These are phyloP conservation scores for Boloria euphrosyne DNA, from an alignment of 2,888 invertebrate species.

Conservation along the genomic window DNA sequence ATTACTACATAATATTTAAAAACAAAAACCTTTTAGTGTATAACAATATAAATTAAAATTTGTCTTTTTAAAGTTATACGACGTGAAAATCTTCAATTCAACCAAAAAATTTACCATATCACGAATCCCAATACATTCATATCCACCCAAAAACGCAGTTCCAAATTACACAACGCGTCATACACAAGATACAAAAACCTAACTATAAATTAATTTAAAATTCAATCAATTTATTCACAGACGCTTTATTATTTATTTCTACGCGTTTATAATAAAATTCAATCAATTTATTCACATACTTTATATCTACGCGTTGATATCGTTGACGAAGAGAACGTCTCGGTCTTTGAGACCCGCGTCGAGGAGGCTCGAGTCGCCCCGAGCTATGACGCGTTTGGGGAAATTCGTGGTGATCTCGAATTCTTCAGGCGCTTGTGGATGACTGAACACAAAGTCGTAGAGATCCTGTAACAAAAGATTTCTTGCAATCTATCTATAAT, in stretches of 20 bases:
- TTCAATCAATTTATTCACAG: not conserved
- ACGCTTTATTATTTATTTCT: constrained; percentile 44
- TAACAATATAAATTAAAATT: too few species aligned
- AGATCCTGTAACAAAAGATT: constrained; percentile 86
- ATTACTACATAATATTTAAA: too few species aligned
- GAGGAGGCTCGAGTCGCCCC: constrained; percentile 83
- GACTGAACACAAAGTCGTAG: constrained; percentile 97
- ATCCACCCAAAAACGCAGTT: not conserved
- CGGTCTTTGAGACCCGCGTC: constrained; percentile 93
- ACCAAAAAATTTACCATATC: not conserved
- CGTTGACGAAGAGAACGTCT: constrained; percentile 96
- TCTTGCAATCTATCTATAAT: too few species aligned
- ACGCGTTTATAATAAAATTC: constrained; percentile 85
- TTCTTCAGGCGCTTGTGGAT: constrained; percentile 94
- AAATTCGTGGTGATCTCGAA: constrained; percentile 98
- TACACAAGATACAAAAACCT: constrained; percentile 10
- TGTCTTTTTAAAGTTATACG: too few species aligned
- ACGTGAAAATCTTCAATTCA: too few species aligned
- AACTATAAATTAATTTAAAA: not conserved
- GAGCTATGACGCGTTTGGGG: constrained; percentile 91
- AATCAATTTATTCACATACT: not conserved
- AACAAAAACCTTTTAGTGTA: too few species aligned
- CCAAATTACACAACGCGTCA: not conserved
- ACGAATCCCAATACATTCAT: not conserved
- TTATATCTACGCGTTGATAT: constrained; percentile 88